These are phyloP conservation scores for Promerops cafer DNA, from an alignment of 2,113 vertebrate genomes.

Conservation along the genomic window DNA sequence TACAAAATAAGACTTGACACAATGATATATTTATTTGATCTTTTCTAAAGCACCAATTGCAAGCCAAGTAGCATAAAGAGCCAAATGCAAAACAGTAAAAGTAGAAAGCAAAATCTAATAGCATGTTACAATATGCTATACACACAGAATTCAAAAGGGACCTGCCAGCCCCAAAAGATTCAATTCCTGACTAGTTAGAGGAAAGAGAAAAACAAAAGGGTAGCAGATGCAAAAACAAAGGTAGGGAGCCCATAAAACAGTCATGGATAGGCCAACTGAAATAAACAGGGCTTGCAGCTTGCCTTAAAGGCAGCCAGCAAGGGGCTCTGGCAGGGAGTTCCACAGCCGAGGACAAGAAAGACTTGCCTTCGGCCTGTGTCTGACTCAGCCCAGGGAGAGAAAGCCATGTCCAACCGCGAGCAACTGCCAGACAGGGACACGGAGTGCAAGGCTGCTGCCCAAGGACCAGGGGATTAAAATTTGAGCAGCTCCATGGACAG, in stretches of 20 bases:
- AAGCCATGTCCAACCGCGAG: constrained; percentile 18
- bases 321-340: constrained; percentile 61
- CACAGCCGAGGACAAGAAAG: constrained; percentile 42
- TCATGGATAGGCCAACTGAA: constrained; percentile 65
- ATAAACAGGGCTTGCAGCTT: constrained; percentile 67
- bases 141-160: constrained; percentile 48
- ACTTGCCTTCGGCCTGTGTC: constrained; percentile 42
- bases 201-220: constrained; percentile 63
- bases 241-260: constrained; percentile 69
- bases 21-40: constrained; percentile 55
- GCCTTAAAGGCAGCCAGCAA: constrained; percentile 68
- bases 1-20: constrained; percentile 40
- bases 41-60: constrained; percentile 41
- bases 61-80: constrained; percentile 34
- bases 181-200: constrained; percentile 59
- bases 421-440: constrained; percentile 38
- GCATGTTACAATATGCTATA: constrained; percentile 49
- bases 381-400: constrained; percentile 28
- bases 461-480: constrained; percentile 20
- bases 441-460: neutral
- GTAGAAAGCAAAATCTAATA: constrained; percentile 55
- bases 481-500: neutral
- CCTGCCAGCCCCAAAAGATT: constrained; percentile 48
- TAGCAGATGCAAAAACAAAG: constrained; percentile 71
- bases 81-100: constrained; percentile 36